These are phyloP conservation scores for Eupithecia subumbrata DNA, from an alignment of 2,888 invertebrate genomes.

Conservation along the genomic window DNA sequence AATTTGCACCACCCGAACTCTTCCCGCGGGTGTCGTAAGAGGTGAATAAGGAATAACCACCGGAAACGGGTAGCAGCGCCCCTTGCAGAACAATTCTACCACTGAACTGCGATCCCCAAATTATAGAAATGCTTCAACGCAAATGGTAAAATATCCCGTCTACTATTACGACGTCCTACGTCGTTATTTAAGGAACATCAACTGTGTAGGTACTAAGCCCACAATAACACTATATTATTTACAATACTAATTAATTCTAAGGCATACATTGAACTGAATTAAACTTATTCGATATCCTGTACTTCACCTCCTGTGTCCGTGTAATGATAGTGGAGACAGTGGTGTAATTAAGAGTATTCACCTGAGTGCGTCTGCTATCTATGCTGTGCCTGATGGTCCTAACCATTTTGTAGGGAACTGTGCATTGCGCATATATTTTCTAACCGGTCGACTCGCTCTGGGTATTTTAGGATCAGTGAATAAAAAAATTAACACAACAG, in stretches of 20 bases:
- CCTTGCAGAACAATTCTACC: too few relatives aligned
- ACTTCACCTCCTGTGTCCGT: background rate
- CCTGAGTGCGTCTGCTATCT: background rate
- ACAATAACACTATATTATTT: too few relatives aligned
- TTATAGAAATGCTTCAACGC: too few relatives aligned
- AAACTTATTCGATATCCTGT: background rate
- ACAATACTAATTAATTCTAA: background rate
- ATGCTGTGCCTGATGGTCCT: conserved; percentile 7
- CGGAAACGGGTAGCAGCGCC: too few relatives aligned
- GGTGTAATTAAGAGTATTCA: conserved; percentile 29
- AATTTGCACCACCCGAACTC: too few relatives aligned
- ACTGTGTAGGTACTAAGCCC: too few relatives aligned
- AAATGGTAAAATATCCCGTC: too few relatives aligned
- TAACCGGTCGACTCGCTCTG: background rate
- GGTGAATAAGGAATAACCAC: too few relatives aligned
- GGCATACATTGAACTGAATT: background rate
- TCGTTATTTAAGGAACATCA: too few relatives aligned
- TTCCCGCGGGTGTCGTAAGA: too few relatives aligned
- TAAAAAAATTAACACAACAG: background rate
- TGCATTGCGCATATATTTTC: background rate
- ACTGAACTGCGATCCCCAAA: too few relatives aligned
- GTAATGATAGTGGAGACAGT: conserved; percentile 32
- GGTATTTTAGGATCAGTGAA: background rate
- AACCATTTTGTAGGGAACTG: background rate
- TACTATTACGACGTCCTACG: too few relatives aligned